Base-by-base conservation (phyloP, 2,888 invertebrate species). In the Acronicta leporina region DNA sequence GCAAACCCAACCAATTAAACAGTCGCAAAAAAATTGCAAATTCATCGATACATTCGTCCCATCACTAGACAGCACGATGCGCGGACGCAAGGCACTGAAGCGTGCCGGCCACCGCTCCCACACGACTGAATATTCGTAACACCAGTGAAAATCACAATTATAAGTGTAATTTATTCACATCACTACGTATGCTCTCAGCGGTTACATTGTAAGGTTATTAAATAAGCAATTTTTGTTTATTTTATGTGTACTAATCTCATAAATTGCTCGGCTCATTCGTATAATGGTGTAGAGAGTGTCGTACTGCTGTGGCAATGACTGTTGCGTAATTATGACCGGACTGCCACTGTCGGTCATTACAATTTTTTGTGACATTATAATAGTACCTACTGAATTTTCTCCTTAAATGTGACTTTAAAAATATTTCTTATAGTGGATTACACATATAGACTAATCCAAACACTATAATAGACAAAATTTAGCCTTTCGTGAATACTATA, bases 91-190 rank as follows among this genome's bases (percentile, higher is more conserved):
- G 48, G 75, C 82, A 84, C 78, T 75, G 80, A 75, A 84, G 82
- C 87, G 79, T 84, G 62, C 69, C 63, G 68, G 69, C 75, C 73
- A 71, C 63, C 79, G 73, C 71, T 73, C 75, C 72, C 71, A 76
- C 74, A 72, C 77, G 66, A 73, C 77, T 68, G 72, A 80, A 83
- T 79, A 84, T 79, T 79, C 81, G 73, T 69, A 77, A 79, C 70
- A 77, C 76, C 68, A 81, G 87, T 83, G 86, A 86, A 86, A 84
- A 83, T 83, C 77, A 75, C 66, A 66, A 73, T 76, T 73, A 76
- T 73, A 76, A 65, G 53, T 68, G 46, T 68, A 76, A 76, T 78
- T 75, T 73, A 81, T 77, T 75, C 75, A 75, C 73, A 71, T 71
- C 64, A 73, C 77, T 66, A 63, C 60, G 38, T 61, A 50, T 45